Evolutionary conservation across 53 echinoderm and acorn worm genomes (phyloP).

Genomic region (Echinarachnius parma): DNA sequence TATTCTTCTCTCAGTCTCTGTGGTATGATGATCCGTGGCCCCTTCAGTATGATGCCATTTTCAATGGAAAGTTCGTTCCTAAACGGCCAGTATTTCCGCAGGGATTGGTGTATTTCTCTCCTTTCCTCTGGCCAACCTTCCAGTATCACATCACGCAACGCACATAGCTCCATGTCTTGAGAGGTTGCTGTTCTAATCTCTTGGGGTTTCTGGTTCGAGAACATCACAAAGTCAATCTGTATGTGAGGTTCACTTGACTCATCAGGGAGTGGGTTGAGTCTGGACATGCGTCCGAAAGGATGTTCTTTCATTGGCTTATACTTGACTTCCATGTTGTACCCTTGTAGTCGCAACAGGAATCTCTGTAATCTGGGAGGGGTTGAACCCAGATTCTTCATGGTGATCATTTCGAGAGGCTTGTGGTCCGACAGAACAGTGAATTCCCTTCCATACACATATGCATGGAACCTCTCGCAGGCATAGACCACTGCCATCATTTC

Average conservation of each 20-base stretch:
- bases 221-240: slow-evolving; percentile 53
- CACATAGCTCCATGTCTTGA: slow-evolving; percentile 44
- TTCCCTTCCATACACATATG: slow-evolving; percentile 61
- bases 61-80: slow-evolving; percentile 54
- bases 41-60: slow-evolving; percentile 48
- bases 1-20: background rate
- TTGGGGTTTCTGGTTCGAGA: slow-evolving; percentile 38
- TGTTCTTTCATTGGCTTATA: too few relatives aligned
- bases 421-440: slow-evolving; percentile 71
- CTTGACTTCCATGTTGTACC: slow-evolving; percentile 49
- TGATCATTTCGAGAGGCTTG: slow-evolving; percentile 74
- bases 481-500: too few relatives aligned
- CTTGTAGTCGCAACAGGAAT: slow-evolving; percentile 52
- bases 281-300: slow-evolving; percentile 54
- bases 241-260: slow-evolving; percentile 5
- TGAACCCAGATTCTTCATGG: slow-evolving; percentile 53
- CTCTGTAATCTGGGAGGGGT: slow-evolving; percentile 70
- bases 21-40: slow-evolving; percentile 49
- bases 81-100: slow-evolving; percentile 61
- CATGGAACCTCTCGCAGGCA: slow-evolving; percentile 69
- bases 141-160: slow-evolving; percentile 43
- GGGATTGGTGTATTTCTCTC: slow-evolving; percentile 29
- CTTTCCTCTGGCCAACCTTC: slow-evolving; percentile 62
- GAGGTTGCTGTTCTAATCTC: slow-evolving; percentile 48
- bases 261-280: slow-evolving; percentile 51